Evolutionary conservation across 1,140 invertebrate species (phyloP), one percentile per base, ranked within the genome.

Genomic region (Belonocnema kinseyi): DNA sequence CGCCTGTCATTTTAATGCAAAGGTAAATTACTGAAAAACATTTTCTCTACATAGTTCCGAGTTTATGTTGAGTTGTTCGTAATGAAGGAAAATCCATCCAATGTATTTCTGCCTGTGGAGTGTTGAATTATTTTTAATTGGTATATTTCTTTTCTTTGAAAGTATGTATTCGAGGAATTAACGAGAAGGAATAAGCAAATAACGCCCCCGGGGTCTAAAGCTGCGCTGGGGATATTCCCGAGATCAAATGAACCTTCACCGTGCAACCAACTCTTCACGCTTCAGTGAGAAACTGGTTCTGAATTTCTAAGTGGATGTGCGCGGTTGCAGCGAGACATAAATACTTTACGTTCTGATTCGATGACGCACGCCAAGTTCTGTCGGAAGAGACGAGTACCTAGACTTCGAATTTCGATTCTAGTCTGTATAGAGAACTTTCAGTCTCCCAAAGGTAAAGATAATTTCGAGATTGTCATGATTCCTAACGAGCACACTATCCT

Each of bases 281-380:
- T 40, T 66, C 61, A 66, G 33, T 8, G 61, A 66, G 61, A 66
- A 66, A 66, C 33, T 66, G 61, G 61, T 66, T 66, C 61, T 66
- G 61, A 66, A 46, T 66, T 66, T 66, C 61, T 66, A n/a, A 66
- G 61, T 66, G 61, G 61, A 66, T 66, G 61, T 66, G 61, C 61
- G 61, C 61, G 61, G 61, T 66, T 66, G 61, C 61, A 66, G 40
- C 33, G 26, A 66, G 61, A 66, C 26, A 61, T 66, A 66, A 66
- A 66, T 66, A 66, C 61, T 66, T 66, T 46, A 66, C 61, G 61
- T 66, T 66, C 26, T 66, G 61, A 66, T 66, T 66, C 61, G 61
- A 66, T 66, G 61, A 66, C 61, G 61, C 61, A 40, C 33, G 33
- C 61, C 40, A 66, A 66, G 61, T 66, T 66, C 33, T 33, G 14